Base-by-base conservation (phyloP, 2,888 invertebrate species). In the Hypercompe scribonia region DNA sequence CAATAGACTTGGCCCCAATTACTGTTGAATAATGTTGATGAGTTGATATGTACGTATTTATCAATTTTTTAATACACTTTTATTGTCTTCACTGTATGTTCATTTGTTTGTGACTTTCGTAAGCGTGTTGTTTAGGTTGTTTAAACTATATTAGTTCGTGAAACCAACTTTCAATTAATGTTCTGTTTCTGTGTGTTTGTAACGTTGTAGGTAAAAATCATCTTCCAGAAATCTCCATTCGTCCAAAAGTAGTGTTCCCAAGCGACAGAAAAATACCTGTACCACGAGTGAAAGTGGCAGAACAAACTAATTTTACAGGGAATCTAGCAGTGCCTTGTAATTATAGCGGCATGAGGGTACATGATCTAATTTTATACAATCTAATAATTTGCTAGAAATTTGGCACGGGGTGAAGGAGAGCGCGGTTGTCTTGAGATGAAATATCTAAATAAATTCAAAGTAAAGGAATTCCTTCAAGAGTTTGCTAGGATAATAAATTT, bases 301-400 rank as follows among this genome's bases (percentile, higher is more conserved):
- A 13, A 13, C 13, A 58, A 58, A 58, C 58, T 58, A 58, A 28
- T 58, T 28, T 58, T 58, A 58, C 28, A 58, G 28, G 28, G 3
- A 58, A 28, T 58, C 13, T 28, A 28, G 15, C 13, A 54, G n/a
- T n/a, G 5, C 36, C 28, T 5, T 15, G 28, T 13, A 58, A 58
- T 58, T 54, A 28, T 4, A 28, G 4, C 58, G 58, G 11, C 3
- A 4, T 15, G 58, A 58, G 58, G 28, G 58, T 58, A 28, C 58
- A 15, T 13, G 58, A 58, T 58, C 58, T 58, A 58, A 58, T 58
- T 58, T 28, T 58, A 58, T 28, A 58, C 4, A 28, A 58, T 58
- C 58, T 58, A 64, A 54, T 78, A 58, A 58, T 58, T 58, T 28
- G 58, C 28, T 58, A 58, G 28, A 58, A 28, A 58, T 58, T 28